Base-by-base conservation (phyloP, 1,140 invertebrate species). In the Anoplophora glabripennis region DNA sequence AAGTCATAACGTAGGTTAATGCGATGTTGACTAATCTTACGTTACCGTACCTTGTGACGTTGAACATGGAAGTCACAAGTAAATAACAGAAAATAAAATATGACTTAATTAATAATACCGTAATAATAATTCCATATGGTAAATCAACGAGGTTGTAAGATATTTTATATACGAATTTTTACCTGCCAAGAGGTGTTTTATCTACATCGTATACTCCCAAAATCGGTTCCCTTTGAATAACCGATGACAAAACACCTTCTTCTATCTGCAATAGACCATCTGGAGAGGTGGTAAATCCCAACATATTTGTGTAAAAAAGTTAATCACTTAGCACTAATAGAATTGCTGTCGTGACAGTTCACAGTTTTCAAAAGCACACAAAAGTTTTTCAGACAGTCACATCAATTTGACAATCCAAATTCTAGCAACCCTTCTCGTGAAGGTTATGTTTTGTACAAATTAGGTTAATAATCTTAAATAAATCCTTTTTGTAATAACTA, bases 131-230 rank as follows among this genome's bases (percentile, higher is more conserved):
- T 28, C 21, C 21, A 28, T 28, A 28, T 28, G 21, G 21, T 3
- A 28, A 28, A 3, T 2, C 21, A 2, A 28, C 21, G 5, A 28
- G 21, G 21, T 28, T 34, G 15, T 34, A 33, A 33, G 8, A 49
- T 11, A 4, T 34, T 33, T 8, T 49, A 34, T 18, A 51, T 10
- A 12, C 40, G 15, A 15, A 46, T 47, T 57, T 53, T 72, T 75
- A 86, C 84, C 84, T 85, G 79, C 84, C 84, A 79, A 86, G 85
- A 65, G 84, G 84, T 73, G 83, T 85, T 71, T 85, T 84, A 71
- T 86, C 84, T 67, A 86, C 83, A 72, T 84, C 80, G 75, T 86
- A 86, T 57, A 84, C 80, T 67, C 83, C 80, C 63, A 81, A 80
- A 74, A 86, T 85, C 60, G 83, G 81, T 69, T 83, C 80, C 67